These are phyloP conservation scores for Microcebus ravelobensis DNA, from an alignment of 2,113 vertebrate species.

Conservation along the genomic window DNA sequence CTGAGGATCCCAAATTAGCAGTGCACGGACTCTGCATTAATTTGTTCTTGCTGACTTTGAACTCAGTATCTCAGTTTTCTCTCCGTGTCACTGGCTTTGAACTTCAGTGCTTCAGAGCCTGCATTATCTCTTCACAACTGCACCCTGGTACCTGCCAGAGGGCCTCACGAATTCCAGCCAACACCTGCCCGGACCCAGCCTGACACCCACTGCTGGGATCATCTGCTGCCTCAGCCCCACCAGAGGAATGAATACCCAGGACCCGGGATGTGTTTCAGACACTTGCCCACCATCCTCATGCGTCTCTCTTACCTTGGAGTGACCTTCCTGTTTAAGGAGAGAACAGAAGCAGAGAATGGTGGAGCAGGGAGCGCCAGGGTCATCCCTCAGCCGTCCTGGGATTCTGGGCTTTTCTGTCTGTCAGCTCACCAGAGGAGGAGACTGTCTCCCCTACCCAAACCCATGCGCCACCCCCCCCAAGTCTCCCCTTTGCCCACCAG, in stretches of 20 bases:
- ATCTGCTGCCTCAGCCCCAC: not conserved
- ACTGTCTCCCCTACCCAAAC: too few species aligned
- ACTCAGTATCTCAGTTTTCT: constrained; percentile 43
- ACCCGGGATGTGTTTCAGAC: rapidly evolving
- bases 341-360: not conserved
- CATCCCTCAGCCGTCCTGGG: rapidly evolving
- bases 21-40: not conserved
- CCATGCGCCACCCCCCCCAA: rapidly evolving
- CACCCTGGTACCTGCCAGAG: not conserved
- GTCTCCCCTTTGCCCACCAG: not conserved
- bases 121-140: not conserved
- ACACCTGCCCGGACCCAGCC: not conserved
- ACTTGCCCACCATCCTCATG: not conserved
- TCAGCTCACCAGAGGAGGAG: rapidly evolving
- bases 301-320: rapidly evolving
- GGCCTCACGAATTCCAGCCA: not conserved
- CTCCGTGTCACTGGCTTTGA: constrained; percentile 43
- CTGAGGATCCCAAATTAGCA: not conserved
- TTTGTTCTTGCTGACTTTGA: constrained; percentile 55
- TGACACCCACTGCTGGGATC: rapidly evolving
- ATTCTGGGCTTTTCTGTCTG: not conserved
- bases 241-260: not conserved
- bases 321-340: not conserved
- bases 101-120: not conserved
- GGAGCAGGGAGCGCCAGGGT: rapidly evolving